A percentile compares a stretch with the other conserved stretches of the same genome.
Conservation (phyloP, 2,113 vertebrate species). For the Petrocephalus zakoni region DNA sequence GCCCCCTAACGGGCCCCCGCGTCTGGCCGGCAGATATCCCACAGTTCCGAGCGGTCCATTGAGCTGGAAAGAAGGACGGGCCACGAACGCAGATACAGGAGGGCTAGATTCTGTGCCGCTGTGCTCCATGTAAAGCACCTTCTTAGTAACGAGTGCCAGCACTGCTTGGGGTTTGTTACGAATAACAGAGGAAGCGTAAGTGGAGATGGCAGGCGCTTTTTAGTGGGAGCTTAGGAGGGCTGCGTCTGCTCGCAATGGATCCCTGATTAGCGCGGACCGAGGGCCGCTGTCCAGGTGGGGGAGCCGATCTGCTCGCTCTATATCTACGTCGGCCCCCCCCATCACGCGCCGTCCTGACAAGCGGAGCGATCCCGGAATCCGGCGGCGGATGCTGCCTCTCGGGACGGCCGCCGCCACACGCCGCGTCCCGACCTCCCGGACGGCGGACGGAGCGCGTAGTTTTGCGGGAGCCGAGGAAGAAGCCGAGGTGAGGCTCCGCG, state of each 20-base stretch:
- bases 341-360: neutral
- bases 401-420: neutral
- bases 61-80: neutral
- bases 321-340: neutral
- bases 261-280: neutral
- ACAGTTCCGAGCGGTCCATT: slow-evolving; percentile 20
- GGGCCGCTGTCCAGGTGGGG: neutral
- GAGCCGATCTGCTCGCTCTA: neutral
- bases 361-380: neutral
- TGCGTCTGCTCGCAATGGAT: neutral
- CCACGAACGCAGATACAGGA: neutral
- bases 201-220: too few species aligned
- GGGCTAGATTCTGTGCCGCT: neutral
- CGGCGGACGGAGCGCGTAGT: neutral
- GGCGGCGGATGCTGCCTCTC: slow-evolving; percentile 6
- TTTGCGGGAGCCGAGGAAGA: neutral
- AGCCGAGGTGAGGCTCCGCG: neutral
- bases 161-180: neutral
- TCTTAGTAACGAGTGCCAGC: neutral
- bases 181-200: too few species aligned
- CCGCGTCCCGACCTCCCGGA: neutral
- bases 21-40: slow-evolving; percentile 12
- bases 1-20: neutral
- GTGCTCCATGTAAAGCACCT: neutral
- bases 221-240: neutral